Conservation (phyloP, 2,113 vertebrate species). For the Andinoacara biseriatus region DNA sequence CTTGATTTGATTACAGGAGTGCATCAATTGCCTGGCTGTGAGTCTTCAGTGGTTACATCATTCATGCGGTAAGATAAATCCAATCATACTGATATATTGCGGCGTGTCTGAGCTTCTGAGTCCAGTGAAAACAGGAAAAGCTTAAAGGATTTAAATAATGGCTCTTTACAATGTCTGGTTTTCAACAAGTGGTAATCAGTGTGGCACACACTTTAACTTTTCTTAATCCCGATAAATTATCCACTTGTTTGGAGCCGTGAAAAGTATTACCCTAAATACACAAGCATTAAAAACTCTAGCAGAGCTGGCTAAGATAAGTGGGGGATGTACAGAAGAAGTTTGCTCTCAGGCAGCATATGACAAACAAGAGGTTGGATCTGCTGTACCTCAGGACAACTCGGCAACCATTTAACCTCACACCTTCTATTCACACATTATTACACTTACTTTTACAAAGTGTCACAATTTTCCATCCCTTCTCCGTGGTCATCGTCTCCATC, state of each 20-base stretch:
- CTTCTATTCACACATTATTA: neutral
- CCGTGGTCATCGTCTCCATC: neutral
- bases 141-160: conserved; percentile 23
- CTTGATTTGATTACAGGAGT: conserved; percentile 44
- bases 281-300: neutral
- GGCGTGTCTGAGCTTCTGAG: conserved; percentile 7
- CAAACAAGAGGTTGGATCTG: neutral
- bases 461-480: neutral
- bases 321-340: neutral
- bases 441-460: neutral
- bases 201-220: neutral
- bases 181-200: conserved; percentile 10
- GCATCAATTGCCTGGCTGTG: conserved; percentile 7
- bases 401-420: neutral
- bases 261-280: neutral
- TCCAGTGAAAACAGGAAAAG: neutral
- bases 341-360: neutral
- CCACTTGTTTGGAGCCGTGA: neutral
- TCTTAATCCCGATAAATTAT: conserved; percentile 19
- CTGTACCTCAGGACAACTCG: neutral
- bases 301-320: neutral
- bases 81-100: conserved; percentile 6
- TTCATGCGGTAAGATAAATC: conserved; percentile 14
- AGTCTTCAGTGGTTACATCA: conserved; percentile 21
- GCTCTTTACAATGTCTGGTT: neutral